These are phyloP conservation scores for Oreohelix idahoensis DNA, from an alignment of 1,140 invertebrate species.

Conservation along the genomic window DNA sequence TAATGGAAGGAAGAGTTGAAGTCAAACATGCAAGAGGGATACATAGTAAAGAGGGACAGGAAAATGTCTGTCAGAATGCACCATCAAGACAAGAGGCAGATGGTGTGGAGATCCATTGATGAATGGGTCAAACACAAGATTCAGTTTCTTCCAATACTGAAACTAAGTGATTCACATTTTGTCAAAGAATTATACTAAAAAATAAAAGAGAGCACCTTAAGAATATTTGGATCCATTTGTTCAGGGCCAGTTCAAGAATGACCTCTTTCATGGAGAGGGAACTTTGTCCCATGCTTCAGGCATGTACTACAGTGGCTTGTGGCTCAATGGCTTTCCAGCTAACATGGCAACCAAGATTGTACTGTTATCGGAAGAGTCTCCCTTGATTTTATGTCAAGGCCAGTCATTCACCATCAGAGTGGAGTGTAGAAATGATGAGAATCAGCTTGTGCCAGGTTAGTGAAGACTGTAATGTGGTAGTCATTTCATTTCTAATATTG, in stretches of 20 bases:
- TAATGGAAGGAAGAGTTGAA: too few species aligned
- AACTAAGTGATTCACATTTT: too few species aligned
- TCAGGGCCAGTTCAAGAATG: constrained; percentile 69
- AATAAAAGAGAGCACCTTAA: not conserved
- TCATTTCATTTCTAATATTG: too few species aligned
- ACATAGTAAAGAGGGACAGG: too few species aligned
- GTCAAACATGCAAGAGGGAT: too few species aligned
- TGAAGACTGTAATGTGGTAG: constrained; percentile 2
- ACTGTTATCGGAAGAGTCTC: constrained; percentile 48
- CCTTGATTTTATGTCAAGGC: constrained; percentile 57
- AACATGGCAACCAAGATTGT: constrained; percentile 65
- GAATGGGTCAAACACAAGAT: too few species aligned
- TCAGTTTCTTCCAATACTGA: too few species aligned
- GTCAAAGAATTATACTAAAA: not conserved
- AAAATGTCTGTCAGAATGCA: too few species aligned
- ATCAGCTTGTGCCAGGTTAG: constrained; percentile 60
- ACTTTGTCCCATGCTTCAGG: constrained; percentile 67
- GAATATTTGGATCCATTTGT: not conserved
- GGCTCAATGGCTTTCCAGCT: constrained; percentile 65
- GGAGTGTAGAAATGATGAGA: constrained; percentile 61
- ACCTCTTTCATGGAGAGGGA: constrained; percentile 68
- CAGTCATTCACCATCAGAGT: constrained; percentile 64
- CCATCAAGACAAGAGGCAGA: too few species aligned
- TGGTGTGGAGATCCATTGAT: too few species aligned
- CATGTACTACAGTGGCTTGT: constrained; percentile 64